phyloP scores from a whole-genome alignment of 1,140 invertebrate genomes.

The Saccostrea echinata region DNA sequence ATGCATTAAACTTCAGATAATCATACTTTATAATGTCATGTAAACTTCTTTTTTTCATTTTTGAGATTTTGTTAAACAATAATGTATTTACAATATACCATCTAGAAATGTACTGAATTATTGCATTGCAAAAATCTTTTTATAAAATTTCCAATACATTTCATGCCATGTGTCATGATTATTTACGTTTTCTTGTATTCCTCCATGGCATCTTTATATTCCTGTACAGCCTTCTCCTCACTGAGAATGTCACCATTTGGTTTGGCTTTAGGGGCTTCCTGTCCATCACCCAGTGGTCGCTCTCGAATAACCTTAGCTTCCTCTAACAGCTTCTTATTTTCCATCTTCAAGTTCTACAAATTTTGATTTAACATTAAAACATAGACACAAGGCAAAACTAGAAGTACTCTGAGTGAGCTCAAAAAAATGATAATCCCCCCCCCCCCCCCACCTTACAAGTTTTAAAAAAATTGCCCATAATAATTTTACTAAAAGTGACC shows the following conservation, averaged over 20 bases:
- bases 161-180: not conserved
- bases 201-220: not conserved
- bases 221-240: constrained; percentile 62
- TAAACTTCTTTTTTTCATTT: no score
- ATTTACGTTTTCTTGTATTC: not conserved
- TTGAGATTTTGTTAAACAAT: no score
- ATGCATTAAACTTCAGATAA: not conserved
- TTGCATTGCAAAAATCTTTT: not conserved
- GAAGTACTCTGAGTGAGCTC: no score
- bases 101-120: not conserved
- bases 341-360: constrained; percentile 77
- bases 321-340: constrained; percentile 79
- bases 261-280: constrained; percentile 69
- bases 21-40: no score
- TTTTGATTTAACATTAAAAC: not conserved
- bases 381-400: no score
- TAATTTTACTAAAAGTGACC: no score
- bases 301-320: constrained; percentile 77
- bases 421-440: no score
- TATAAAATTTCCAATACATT: not conserved
- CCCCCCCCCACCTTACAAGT: no score
- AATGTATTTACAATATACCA: not conserved
- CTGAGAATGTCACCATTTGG: constrained; percentile 81
- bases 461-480: no score
- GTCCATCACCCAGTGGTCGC: constrained; percentile 78